Evolutionary conservation across 2,797 vertebrate species (phyloP), one percentile per base, ranked within the genome.

Genomic region (Nasua narica): DNA sequence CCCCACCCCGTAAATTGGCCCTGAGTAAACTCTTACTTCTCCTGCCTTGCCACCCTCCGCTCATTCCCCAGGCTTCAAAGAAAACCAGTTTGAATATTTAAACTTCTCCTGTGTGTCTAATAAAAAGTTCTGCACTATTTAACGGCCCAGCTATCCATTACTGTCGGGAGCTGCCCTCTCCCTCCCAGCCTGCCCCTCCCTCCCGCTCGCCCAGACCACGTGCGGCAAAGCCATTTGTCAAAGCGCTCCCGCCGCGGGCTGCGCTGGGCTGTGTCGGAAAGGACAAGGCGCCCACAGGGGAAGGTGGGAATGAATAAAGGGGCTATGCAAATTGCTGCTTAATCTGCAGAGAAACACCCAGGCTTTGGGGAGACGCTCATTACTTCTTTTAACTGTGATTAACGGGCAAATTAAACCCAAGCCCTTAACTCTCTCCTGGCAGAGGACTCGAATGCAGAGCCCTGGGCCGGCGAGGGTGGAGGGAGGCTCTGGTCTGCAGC

Each of bases 81-180:
- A 96, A 97, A 98, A 96, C 93, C 99, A 98, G 99, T 96, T 97
- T 93, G 96, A 98, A 98, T 99, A 99, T 99, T 99, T 99, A 99
- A 99, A 99, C 98, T 99, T 98, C 98, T 99, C 98, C 98, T 98
- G 98, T 98, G 98, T 98, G 98, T 98, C 98, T 98, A 99, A 99
- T 99, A 99, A 98, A 98, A 99, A 98, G 98, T 99, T 99, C 98
- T 99, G 98, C 98, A 98, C 99, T 99, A 98, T 99, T 99, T 99
- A 98, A 98, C 97, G 97, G 97, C 97, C 97, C 74, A 89, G 98
- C 98, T 97, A 99, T 99, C 99, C 98, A 99, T 99, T 99, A 99
- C 98, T 99, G 98, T 99, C 99, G 96, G 96, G 97, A 94, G 96
- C 87, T 96, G 97, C 97, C 97, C 98, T 95, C 77, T 98, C 97